Evolutionary conservation across 2,113 vertebrate genomes (phyloP).

Genomic region (Alouatta palliata): DNA sequence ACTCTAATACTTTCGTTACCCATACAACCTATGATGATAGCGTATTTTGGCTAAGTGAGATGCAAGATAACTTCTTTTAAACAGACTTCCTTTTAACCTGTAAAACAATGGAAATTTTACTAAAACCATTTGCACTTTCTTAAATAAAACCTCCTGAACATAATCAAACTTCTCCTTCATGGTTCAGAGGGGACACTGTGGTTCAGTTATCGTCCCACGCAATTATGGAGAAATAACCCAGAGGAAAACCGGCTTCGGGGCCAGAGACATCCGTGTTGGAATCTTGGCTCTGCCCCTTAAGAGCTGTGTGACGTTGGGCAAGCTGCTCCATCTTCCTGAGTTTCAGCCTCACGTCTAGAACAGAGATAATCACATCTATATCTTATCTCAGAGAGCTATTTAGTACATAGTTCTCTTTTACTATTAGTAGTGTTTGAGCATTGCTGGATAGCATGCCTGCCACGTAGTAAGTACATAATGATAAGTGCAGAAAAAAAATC

Average conservation of each 20-base stretch:
- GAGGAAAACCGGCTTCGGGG: neutral
- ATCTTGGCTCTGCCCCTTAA: neutral
- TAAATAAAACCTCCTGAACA: neutral
- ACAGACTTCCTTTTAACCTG: conserved; percentile 16
- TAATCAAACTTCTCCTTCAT: neutral
- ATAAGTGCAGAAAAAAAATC: neutral
- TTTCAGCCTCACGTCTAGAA: neutral
- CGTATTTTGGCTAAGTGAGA: neutral
- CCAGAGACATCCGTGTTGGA: neutral
- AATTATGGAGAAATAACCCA: neutral
- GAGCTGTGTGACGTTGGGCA: neutral
- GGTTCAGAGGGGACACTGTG: neutral
- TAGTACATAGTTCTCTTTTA: neutral
- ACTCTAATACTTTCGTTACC: neutral
- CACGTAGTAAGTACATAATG: neutral
- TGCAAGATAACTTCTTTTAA: neutral
- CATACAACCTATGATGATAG: neutral
- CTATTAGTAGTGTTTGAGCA: neutral
- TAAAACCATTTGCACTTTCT: neutral
- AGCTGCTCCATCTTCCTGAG: neutral
- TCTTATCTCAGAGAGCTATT: neutral
- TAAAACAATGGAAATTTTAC: neutral
- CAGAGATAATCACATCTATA: neutral
- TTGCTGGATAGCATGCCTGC: neutral
- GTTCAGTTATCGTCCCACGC: neutral